These are phyloP conservation scores for Magallana nippona DNA, from an alignment of 2,888 invertebrate genomes.

Conservation along the genomic window DNA sequence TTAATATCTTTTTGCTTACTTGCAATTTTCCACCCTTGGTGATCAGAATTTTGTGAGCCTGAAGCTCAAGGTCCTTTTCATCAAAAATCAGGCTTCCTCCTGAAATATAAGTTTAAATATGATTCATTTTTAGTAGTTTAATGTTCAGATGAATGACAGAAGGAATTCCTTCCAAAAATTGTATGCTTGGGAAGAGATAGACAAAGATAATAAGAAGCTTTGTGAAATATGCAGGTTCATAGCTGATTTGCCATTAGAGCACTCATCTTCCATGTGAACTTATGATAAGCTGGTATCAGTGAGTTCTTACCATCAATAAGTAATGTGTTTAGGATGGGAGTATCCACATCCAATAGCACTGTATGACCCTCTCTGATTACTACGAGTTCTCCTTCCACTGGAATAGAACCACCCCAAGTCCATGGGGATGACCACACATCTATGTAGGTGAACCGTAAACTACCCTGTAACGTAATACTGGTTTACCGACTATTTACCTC, in stretches of 20 bases:
- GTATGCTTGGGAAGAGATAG: too few species aligned
- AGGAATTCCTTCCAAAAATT: too few species aligned
- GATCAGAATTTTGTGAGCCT: conserved; percentile 77
- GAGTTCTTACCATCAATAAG: conserved; percentile 73
- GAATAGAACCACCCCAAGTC: conserved; percentile 74
- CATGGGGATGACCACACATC: conserved; percentile 75
- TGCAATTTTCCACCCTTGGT: conserved; percentile 75
- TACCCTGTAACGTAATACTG: conserved; percentile 50
- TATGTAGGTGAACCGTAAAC: conserved; percentile 71
- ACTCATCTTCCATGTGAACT: too few species aligned
- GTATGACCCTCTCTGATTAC: conserved; percentile 72
- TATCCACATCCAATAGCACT: conserved; percentile 73
- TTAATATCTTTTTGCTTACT: conserved; percentile 52
- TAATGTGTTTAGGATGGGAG: conserved; percentile 73
- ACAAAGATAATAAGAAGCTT: too few species aligned
- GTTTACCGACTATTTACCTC: neutral
- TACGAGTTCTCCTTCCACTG: conserved; percentile 73
- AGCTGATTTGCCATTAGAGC: too few species aligned
- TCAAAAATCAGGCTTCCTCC: conserved; percentile 77
- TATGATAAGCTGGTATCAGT: too few species aligned
- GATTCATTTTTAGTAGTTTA: too few species aligned
- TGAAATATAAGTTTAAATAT: conserved; percentile 31
- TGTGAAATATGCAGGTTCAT: too few species aligned
- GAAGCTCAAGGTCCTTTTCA: conserved; percentile 72
- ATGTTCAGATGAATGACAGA: too few species aligned